Percentiles rank a stretch among this genome's conserved stretches.
phyloP scores from a whole-genome alignment of 1,140 invertebrate genomes.

The Ephestia elutella region DNA sequence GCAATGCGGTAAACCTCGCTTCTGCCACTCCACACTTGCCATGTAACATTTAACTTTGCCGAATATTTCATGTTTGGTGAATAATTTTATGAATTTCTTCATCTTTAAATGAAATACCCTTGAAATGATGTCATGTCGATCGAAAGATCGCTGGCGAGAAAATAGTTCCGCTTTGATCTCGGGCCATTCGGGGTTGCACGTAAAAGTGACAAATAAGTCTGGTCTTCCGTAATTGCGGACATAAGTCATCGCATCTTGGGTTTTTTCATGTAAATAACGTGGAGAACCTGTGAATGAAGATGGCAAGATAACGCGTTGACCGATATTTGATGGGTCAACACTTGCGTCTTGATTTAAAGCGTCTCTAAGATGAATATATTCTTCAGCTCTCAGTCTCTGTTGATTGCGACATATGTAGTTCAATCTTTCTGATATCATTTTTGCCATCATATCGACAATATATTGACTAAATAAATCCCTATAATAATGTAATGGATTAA shows the following conservation, averaged over 20 bases:
- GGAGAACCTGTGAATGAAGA: constrained; percentile 48
- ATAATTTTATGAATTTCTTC: no score
- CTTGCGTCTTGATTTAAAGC: constrained; percentile 31
- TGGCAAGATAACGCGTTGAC: constrained; percentile 39
- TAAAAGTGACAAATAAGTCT: no score
- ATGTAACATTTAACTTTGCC: no score
- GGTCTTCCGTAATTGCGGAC: no score
- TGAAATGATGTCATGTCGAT: no score
- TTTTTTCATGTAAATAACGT: no score
- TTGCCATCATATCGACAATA: no score
- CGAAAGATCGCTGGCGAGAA: constrained; percentile 51
- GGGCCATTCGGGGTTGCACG: constrained; percentile 70
- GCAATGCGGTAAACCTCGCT: constrained; percentile 55
- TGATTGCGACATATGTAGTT: constrained; percentile 43
- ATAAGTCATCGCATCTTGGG: no score
- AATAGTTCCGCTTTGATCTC: constrained; percentile 52
- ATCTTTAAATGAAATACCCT: no score
- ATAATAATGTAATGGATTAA: no score
- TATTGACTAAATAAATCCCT: no score
- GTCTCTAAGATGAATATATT: constrained; percentile 51
- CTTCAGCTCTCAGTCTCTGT: constrained; percentile 44
- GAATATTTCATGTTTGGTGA: no score
- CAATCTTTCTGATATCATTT: constrained; percentile 47
- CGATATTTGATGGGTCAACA: constrained; percentile 6
- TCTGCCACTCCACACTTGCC: constrained; percentile 71